A percentile compares a stretch with the other conserved stretches of the same genome.
Conservation (phyloP, 92 coral and sea anemone species). For the Parazoanthus darwini region DNA sequence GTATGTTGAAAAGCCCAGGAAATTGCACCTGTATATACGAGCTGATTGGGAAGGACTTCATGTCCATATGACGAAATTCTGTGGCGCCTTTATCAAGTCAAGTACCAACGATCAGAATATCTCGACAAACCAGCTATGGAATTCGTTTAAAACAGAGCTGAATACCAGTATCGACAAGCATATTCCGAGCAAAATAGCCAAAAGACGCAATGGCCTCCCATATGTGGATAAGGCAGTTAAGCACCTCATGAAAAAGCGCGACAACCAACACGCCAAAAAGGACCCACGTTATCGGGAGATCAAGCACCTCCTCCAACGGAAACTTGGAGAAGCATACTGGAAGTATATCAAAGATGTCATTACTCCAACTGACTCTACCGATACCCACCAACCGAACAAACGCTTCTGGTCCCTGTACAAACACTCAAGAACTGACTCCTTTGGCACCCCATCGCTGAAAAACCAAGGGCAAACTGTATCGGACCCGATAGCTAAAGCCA, state of each 20-base stretch:
- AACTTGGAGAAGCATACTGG: slow-evolving; percentile 36
- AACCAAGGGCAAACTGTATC: not conserved
- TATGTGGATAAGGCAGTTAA: slow-evolving; percentile 26
- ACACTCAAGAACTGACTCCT: slow-evolving; percentile 19
- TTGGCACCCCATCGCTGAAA: slow-evolving; percentile 3
- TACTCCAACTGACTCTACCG: slow-evolving; percentile 20
- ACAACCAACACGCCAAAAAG: slow-evolving; percentile 27
- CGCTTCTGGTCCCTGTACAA: slow-evolving; percentile 31
- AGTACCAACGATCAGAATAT: not conserved
- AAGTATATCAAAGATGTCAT: slow-evolving; percentile 32
- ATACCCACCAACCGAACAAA: slow-evolving; percentile 18
- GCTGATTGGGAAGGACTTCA: slow-evolving; percentile 39
- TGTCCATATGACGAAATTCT: slow-evolving; percentile 31
- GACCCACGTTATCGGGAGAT: slow-evolving; percentile 24
- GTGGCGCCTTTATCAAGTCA: slow-evolving; percentile 21
- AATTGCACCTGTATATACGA: slow-evolving; percentile 11
- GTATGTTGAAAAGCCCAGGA: slow-evolving; percentile 52
- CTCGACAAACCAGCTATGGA: slow-evolving; percentile 40
- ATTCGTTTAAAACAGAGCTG: slow-evolving; percentile 31
- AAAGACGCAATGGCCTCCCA: slow-evolving; percentile 32
- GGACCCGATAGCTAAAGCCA: not conserved
- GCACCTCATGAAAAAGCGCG: slow-evolving; percentile 30
- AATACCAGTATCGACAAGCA: slow-evolving; percentile 33
- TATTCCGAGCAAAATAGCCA: slow-evolving; percentile 42
- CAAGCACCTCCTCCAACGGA: slow-evolving; percentile 48